A percentile compares a stretch with the other conserved stretches of the same genome.
Evolutionary conservation across 2,888 invertebrate genomes (phyloP).

Genomic region (Drosophila rellima): DNA sequence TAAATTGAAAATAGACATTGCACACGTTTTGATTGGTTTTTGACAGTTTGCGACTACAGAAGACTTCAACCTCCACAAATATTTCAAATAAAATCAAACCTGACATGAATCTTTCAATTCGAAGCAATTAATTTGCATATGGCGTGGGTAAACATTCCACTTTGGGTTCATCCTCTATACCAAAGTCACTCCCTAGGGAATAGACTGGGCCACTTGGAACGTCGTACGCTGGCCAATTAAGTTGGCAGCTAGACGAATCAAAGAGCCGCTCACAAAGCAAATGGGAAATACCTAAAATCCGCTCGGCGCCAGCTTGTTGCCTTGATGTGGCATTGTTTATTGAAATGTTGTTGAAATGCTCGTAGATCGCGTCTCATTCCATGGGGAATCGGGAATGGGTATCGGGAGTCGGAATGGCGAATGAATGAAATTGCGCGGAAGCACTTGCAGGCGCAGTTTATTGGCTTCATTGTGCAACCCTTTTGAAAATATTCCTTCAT

Average conservation of each 20-base stretch:
- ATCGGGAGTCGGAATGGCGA: not conserved
- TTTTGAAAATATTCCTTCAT: conserved; percentile 47
- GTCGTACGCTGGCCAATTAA: conserved; percentile 54
- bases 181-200: conserved; percentile 48
- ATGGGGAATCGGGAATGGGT: not conserved
- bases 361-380: conserved; percentile 13
- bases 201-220: conserved; percentile 35
- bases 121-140: conserved; percentile 38
- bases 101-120: conserved; percentile 13
- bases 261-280: conserved; percentile 44
- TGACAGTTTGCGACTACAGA: not conserved
- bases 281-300: conserved; percentile 42
- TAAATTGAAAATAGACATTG: not conserved
- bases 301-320: conserved; percentile 55
- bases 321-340: conserved; percentile 68
- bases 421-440: conserved; percentile 78
- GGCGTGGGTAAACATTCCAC: conserved; percentile 33
- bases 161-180: conserved; percentile 12
- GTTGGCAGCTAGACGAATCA: conserved; percentile 54
- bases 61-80: conserved; percentile 2
- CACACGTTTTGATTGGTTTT: not conserved
- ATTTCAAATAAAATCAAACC: conserved; percentile 15
- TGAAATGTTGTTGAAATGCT: conserved; percentile 36
- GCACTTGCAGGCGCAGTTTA: conserved; percentile 78
- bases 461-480: conserved; percentile 78